Evolutionary conservation across 2,888 invertebrate genomes (phyloP).

Genomic region (Bombyx huttoni): DNA sequence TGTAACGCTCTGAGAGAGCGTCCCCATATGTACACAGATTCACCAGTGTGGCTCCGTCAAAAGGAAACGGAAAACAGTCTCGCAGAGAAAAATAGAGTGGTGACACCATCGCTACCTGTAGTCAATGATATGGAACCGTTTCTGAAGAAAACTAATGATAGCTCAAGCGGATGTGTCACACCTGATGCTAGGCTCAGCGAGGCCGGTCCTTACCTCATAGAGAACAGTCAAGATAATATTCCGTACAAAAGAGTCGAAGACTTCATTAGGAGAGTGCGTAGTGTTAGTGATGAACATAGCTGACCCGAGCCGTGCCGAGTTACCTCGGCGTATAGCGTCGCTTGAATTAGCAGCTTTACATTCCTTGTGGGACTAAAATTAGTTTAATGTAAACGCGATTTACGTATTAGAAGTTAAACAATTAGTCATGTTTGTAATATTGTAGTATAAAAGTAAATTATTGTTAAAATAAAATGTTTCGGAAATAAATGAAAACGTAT

Average conservation of each 20-base stretch:
- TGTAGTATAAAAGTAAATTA: conserved; percentile 5
- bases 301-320: conserved; percentile 62
- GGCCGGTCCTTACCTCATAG: conserved; percentile 51
- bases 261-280: conserved; percentile 51
- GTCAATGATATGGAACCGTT: conserved; percentile 54
- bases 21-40: conserved; percentile 72
- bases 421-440: not conserved
- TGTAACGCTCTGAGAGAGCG: conserved; percentile 65
- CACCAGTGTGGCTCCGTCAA: conserved; percentile 75
- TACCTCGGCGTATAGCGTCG: conserved; percentile 43
- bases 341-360: conserved; percentile 15
- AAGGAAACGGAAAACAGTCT: conserved; percentile 39
- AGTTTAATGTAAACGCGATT: not conserved
- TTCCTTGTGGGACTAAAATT: conserved; percentile 10
- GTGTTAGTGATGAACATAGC: conserved; percentile 54
- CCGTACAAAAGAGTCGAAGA: conserved; percentile 59
- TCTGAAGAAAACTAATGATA: conserved; percentile 35
- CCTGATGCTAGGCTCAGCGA: conserved; percentile 50
- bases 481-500: not conserved
- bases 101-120: conserved; percentile 18
- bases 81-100: conserved; percentile 27
- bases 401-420: not conserved
- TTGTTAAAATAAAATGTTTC: conserved; percentile 2
- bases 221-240: conserved; percentile 38
- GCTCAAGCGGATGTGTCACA: conserved; percentile 47